Evolutionary conservation across 2,888 invertebrate genomes (phyloP), one percentile per base, ranked within the genome.

Genomic region (Leucozona laternaria): DNA sequence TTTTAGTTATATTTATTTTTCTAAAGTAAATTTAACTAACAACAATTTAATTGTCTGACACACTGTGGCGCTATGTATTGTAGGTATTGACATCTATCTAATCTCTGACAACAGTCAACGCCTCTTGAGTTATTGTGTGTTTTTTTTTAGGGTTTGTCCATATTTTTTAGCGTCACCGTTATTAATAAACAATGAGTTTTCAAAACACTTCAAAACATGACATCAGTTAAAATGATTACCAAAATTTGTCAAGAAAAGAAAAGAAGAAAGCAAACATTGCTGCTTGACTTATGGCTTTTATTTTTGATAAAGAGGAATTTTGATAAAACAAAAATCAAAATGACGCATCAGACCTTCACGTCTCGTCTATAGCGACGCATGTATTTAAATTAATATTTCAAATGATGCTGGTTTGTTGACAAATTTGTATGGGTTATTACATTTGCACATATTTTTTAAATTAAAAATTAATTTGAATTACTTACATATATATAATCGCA

Each of bases 221-320:
- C 85, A 85, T 85, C 85, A 85, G 81, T 66, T 62, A 17, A 82
- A 79, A 68, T 79, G 79, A 79, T 73, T 68, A 79, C 79, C 28
- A 53, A 75, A 40, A 53, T 64, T 64, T 68, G 13, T 48, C 43
- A 25, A 37, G 37, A 22, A 4, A 22, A 53, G n/a, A n/a, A n/a
- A n/a, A n/a, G n/a, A n/a, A n/a, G n/a, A 37, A 53, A 20, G 15
- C n/a, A 50, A 20, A 34, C 34, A 68, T 37, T n/a, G 20, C 20
- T 50, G 22, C 50, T 50, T 68, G 68, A 37, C 25, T 53, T 57
- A 57, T 37, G 34, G 34, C 2, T 48, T 68, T n/a, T 17, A 22
- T 15, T 20, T 15, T 13, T 34, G 50, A 68, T 53, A 37, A 37
- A 15, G 37, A n/a, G 17, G 17, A 45, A 22, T 53, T 50, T n/a